Base-by-base conservation (phyloP, 2,888 invertebrate genomes). In the Pandemis heparana region DNA sequence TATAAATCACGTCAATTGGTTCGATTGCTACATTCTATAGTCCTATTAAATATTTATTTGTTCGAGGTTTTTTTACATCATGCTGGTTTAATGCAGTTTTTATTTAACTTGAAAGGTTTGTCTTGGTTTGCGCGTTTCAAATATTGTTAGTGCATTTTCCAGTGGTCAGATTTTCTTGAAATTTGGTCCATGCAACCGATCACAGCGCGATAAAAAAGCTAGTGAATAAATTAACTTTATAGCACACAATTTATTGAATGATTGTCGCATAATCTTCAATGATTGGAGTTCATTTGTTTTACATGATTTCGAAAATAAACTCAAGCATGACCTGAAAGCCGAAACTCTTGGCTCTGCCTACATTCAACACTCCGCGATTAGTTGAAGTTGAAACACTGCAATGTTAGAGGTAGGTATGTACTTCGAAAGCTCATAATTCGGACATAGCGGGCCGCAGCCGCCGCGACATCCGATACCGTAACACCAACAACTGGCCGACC, bases 391-490 rank as follows among this genome's bases (percentile, higher is more conserved):
- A 51, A 12, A 43, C 60, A 41, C 18, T n/a, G n/a, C 38, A 53
- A 56, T 63, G 39, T 63, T 46, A 18, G 23, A 32, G 38, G 16
- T 72, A n/a, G n/a, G n/a, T n/a, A n/a, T n/a, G n/a, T n/a, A 56
- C 61, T 68, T 59, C 46, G 59, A 75, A 75, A 79, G 71, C 75
- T 75, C 70, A 78, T 80, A 79, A 79, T 82, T 78, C 74, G 73
- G 51, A 75, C 60, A 71, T 71, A 76, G 71, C 76, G 76, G 76
- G 51, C 60, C 65, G 66, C 48, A 32, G 10, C 23, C 23, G 16
- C 41, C 64, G 39, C 74, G 69, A 74, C 64, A 69, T 60, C 63
- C 61, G 67, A 65, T 76, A 75, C 76, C 71, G 76, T 77, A 76
- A 76, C 59, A 48, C 66, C 69, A 70, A 64, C 70, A 70, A 63